phyloP scores from a whole-genome alignment of 2,113 vertebrate genomes.

The Odocoileus hemionus region DNA sequence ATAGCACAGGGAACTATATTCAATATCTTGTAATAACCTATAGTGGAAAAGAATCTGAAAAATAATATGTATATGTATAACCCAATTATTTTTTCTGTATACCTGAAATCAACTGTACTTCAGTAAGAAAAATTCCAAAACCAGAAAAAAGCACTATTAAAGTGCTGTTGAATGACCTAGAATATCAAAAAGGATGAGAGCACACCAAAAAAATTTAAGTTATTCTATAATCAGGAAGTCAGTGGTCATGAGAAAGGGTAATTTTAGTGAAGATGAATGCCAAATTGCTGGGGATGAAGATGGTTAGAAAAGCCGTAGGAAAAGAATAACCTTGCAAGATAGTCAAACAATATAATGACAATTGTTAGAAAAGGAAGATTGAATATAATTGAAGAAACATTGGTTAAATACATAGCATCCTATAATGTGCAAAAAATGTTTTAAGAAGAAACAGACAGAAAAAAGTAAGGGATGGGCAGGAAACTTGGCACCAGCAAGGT shows the following conservation, averaged over 20 bases:
- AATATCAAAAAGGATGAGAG: neutral
- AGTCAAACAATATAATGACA: neutral
- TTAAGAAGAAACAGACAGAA: neutral
- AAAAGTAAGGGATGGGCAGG: neutral
- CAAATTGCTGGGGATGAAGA: neutral
- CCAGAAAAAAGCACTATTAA: neutral
- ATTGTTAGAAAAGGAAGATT: neutral
- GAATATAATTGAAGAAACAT: neutral
- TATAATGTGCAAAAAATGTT: neutral
- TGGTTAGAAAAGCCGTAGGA: neutral
- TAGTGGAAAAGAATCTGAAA: neutral
- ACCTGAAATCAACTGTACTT: neutral
- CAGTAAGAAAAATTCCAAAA: neutral
- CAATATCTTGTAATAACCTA: neutral
- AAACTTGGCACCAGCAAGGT: neutral
- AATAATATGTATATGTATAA: neutral
- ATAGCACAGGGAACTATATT: neutral
- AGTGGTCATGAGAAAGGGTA: neutral
- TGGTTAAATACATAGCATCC: neutral
- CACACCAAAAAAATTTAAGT: neutral
- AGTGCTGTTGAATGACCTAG: neutral
- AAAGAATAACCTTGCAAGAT: neutral
- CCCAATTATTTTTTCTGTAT: neutral
- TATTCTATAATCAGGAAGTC: neutral
- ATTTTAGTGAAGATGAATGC: neutral